A percentile compares a stretch with the other conserved stretches of the same genome.
Evolutionary conservation across 2,113 vertebrate genomes (phyloP).

Genomic region (Barbus barbus): DNA sequence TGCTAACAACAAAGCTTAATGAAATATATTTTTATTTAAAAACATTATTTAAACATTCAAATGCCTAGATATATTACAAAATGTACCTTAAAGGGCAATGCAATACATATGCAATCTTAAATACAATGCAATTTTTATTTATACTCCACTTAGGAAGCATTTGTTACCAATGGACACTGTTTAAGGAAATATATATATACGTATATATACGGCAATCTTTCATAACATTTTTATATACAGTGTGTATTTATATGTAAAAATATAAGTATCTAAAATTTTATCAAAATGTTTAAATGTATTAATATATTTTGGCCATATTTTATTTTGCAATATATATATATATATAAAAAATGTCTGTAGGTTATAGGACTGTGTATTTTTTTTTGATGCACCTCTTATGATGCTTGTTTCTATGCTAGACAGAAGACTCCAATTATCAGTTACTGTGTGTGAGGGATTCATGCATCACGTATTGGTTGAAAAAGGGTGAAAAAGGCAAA

Average conservation of each 20-base stretch:
- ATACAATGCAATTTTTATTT: not conserved
- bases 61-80: not conserved
- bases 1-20: not conserved
- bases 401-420: constrained; percentile 23
- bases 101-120: not conserved
- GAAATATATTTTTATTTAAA: not conserved
- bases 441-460: constrained; percentile 23
- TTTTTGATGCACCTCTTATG: constrained; percentile 8
- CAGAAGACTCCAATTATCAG: constrained; percentile 43
- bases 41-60: not conserved
- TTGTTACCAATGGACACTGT: not conserved
- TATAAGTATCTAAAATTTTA: not conserved
- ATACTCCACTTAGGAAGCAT: not conserved
- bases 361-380: not conserved
- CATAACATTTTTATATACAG: not conserved
- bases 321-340: no score
- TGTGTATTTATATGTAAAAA: no score
- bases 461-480: constrained; percentile 24
- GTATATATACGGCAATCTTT: not conserved
- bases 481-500: not conserved
- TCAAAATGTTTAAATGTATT: not conserved
- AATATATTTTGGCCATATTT: not conserved
- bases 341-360: no score
- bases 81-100: not conserved
- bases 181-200: no score